Base-by-base conservation (phyloP, 2,797 vertebrate genomes). In the Pygocentrus nattereri region DNA sequence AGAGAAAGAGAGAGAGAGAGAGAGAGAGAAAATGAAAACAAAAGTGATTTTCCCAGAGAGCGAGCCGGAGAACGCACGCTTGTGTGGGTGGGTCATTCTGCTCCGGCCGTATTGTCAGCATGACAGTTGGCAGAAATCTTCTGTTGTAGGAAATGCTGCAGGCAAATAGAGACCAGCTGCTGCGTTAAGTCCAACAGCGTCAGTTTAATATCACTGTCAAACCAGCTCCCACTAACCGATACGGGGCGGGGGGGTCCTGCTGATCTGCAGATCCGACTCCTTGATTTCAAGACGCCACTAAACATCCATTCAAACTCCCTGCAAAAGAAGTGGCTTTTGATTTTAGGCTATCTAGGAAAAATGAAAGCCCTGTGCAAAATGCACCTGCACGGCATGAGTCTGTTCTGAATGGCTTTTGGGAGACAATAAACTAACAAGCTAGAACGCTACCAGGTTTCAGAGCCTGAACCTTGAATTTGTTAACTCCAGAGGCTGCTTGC, bases 121-220 rank as follows among this genome's bases (percentile, higher is more conserved):
- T 82, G 81, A 82, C 81, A 82, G 81, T 82, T 82, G 81, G 76
- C 81, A 82, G 81, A 74, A 59, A 74, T 82, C 61, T 82, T 47
- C 81, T 61, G 81, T 69, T 78, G 81, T 72, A 77, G 81, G 81
- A 82, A 82, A 78, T 56, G 15, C 81, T 82, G 76, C 76, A 78
- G 70, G 50, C 70, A 72, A 78, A 82, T 78, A 23, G 62, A 74
- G 70, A 82, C 70, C 81, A 82, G 81, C 76, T 82, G 76, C 81
- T 82, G 76, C 69, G 61, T 21, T 3, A 16, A 61, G 34, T 74
- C 52, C 62, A 58, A 78, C 68, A 71, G 70, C 76, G 70, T 82
- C 81, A 74, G 81, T 78, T 64, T 78, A 59, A 27, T 74, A 74
- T 78, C 81, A 74, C 76, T 82, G 81, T 82, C 81, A 59, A 19